Evolutionary conservation across 2,797 vertebrate genomes (phyloP).

Genomic region (Chanos chanos): DNA sequence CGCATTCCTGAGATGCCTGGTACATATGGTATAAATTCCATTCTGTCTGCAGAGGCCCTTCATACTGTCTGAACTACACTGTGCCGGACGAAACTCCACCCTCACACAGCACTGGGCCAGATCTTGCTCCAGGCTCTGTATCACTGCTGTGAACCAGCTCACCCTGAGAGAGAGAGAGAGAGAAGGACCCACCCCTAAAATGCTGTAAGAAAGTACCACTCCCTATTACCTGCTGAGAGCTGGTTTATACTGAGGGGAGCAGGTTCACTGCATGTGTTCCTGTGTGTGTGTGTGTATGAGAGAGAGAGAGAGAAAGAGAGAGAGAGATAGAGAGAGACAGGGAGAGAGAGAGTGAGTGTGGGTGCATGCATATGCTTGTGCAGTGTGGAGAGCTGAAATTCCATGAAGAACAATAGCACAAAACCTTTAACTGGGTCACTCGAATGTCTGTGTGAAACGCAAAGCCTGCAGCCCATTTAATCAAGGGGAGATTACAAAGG

Average conservation of each 20-base stretch:
- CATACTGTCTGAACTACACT: conserved; percentile 67
- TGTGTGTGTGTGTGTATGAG: too few species aligned
- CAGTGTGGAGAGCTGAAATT: conserved; percentile 32
- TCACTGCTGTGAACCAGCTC: conserved; percentile 30
- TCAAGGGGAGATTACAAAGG: conserved; percentile 38
- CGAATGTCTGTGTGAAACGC: conserved; percentile 61
- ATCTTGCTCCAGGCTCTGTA: conserved; percentile 30
- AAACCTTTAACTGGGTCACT: conserved; percentile 67
- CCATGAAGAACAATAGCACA: conserved; percentile 40
- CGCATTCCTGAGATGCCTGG: conserved; percentile 91
- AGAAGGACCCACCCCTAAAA: too few species aligned
- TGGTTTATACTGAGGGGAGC: too few species aligned
- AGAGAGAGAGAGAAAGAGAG: background rate
- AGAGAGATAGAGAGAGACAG: background rate
- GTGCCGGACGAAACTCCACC: conserved; percentile 46
- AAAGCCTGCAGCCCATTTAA: conserved; percentile 45
- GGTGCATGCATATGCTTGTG: background rate
- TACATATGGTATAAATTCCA: conserved; percentile 98
- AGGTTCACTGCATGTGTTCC: background rate
- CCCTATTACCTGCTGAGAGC: too few species aligned
- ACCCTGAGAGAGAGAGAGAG: background rate
- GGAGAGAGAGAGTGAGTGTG: too few species aligned
- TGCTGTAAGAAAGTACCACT: too few species aligned
- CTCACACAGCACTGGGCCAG: conserved; percentile 43
- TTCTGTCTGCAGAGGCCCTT: conserved; percentile 80